phyloP scores from a whole-genome alignment of 2,888 invertebrate genomes.

The Phortica okadai region DNA sequence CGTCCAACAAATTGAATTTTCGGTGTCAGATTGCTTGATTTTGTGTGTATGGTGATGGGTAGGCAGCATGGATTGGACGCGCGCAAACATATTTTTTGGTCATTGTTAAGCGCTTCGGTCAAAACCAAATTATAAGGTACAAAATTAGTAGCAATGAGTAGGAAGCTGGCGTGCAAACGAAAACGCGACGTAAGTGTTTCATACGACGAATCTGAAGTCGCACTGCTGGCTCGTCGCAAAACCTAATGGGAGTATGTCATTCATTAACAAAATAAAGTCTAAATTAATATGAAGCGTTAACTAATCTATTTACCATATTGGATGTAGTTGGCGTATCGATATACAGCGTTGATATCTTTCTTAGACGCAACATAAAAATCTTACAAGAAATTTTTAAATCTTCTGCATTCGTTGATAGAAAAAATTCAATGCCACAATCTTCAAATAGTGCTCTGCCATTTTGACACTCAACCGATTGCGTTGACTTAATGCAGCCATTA shows the following conservation, averaged over 20 bases:
- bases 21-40: conserved; percentile 65
- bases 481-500: conserved; percentile 72
- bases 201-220: conserved; percentile 17
- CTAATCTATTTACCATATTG: conserved; percentile 49
- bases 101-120: conserved; percentile 46
- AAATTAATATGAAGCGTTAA: neutral
- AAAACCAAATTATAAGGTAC: conserved; percentile 65
- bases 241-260: neutral
- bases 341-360: conserved; percentile 69
- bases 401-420: conserved; percentile 45
- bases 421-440: conserved; percentile 74
- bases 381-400: conserved; percentile 75
- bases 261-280: neutral
- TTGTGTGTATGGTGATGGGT: conserved; percentile 55
- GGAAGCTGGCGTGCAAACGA: conserved; percentile 72
- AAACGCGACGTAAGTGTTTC: conserved; percentile 65
- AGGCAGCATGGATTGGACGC: conserved; percentile 58
- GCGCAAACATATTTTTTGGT: conserved; percentile 62
- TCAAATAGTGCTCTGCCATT: conserved; percentile 69
- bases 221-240: neutral
- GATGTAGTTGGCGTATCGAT: conserved; percentile 44
- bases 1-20: conserved; percentile 65
- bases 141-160: conserved; percentile 60
- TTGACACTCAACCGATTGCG: conserved; percentile 72
- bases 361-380: conserved; percentile 77